Evolutionary conservation across 2,888 invertebrate genomes (phyloP), one percentile per base, ranked within the genome.

Genomic region (Limnephilus auricula): DNA sequence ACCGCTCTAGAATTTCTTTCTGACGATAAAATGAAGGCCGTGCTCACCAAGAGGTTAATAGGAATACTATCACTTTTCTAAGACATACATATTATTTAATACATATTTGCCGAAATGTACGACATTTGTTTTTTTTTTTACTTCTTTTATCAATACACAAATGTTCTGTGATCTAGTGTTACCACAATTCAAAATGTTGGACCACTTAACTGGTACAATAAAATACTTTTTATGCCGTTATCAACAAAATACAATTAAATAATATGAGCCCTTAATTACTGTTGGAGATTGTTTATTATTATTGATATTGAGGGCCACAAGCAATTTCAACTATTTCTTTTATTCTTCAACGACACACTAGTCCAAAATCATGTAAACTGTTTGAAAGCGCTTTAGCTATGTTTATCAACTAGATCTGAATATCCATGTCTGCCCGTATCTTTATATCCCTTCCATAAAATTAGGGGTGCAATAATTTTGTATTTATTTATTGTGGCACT

Each of bases 111-210:
- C 65, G 65, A 65, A n/a, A 65, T 65, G 65, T 65, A 9, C 9
- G 25, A 65, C 25, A 65, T 65, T 65, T 65, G 65, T 65, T 65
- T 85, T 25, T 84, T 45, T 25, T 84, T 45, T 37, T 25, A 18
- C 37, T n/a, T 10, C 84, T 34, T 40, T 84, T 84, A n/a, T 40
- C 65, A 50, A 32, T 31, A 18, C 15, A 34, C 50, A 50, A 87
- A 87, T 87, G 65, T 87, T 87, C 65, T 87, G 87, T 86, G 86
- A 86, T 86, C 45, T 87, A 78, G 87, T 65, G 87, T 87, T 87
- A 65, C 87, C 87, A 87, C 65, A 65, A 50, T 65, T 87, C 34
- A 31, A 12, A 18, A 9, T 50, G 4, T 65, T 65, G 15, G 30
- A 85, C 30, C n/a, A 84, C 37, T 40, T 4, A 84, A 32, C 80